Base-by-base conservation (phyloP, 92 coral and sea anemone species). In the Hydrozoanthus gracilis region DNA sequence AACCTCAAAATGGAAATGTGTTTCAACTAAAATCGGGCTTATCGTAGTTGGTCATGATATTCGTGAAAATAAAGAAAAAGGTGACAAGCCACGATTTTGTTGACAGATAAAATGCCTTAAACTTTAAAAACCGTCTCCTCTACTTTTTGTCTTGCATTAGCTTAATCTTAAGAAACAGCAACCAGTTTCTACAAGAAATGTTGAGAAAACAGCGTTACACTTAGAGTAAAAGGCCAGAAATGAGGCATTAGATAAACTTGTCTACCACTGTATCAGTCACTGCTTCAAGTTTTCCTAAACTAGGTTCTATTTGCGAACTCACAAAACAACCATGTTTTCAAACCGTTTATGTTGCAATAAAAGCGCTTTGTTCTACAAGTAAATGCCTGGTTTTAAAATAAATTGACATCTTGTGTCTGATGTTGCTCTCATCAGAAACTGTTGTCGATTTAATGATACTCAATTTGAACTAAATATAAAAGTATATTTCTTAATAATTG, bases 301-400 rank as follows among this genome's bases (percentile, higher is more conserved):
- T 51, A 48, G 50, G 18, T 62, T 80, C 72, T 80, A 27, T 80
- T 80, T 80, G 17, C 74, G 11, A 20, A 80, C 75, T 67, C 73
- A 64, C 48, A 7, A 65, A 80, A 84, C 76, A 85, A 77, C 61
- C 52, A 51, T 84, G 92, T 89, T 85, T 84, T 67, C 76, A 85
- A 83, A 83, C 56, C 86, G 69, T 89, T 89, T 83, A 89, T 68
- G 27, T 77, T 83, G 77, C 92, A 89, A 89, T 89, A 89, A 86
- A 89, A 89, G 78, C 83, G 86, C 77, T 65, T 89, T 89, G 92
- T 86, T 83, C 62, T 48, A 46, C 61, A 89, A 79, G 88, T 88
- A 83, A 88, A 83, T 73, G 39, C 39, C 39, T 27, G 88, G 44
- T 88, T 82, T 83, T 73, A 83, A 82, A 44, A 71, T 86, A 74